These are phyloP conservation scores for Sarcophaga variegata DNA, from an alignment of 2,888 invertebrate species.

Conservation along the genomic window DNA sequence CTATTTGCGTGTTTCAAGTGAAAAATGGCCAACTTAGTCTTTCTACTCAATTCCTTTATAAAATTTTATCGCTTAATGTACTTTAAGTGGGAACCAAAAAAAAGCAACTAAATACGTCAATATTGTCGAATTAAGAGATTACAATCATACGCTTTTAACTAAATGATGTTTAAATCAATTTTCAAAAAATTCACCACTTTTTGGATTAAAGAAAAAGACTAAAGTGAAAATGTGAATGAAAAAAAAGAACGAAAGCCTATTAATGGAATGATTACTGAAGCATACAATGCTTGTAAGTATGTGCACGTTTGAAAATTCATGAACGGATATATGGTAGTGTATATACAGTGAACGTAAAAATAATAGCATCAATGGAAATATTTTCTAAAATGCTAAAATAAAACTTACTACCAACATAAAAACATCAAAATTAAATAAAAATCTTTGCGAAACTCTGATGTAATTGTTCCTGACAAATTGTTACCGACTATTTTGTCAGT, in stretches of 20 bases:
- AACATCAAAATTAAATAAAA: too few species aligned
- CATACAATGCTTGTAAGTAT: constrained; percentile 13
- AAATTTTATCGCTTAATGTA: neutral
- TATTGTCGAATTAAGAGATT: constrained; percentile 49
- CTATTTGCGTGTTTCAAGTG: neutral
- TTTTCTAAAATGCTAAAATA: too few species aligned
- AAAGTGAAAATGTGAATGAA: neutral
- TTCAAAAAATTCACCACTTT: constrained; percentile 46
- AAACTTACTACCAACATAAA: too few species aligned
- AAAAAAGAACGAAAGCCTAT: constrained; percentile 33
- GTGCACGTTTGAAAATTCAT: neutral
- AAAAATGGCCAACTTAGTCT: neutral
- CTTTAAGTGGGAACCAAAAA: neutral
- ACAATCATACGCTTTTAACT: constrained; percentile 53
- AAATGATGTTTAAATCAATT: constrained; percentile 56
- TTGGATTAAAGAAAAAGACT: constrained; percentile 36
- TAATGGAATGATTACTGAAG: constrained; percentile 39
- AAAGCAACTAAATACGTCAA: constrained; percentile 4
- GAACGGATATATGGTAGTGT: too few species aligned
- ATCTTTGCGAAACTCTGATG: too few species aligned
- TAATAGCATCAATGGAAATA: too few species aligned
- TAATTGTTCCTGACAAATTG: too few species aligned
- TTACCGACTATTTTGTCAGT: too few species aligned
- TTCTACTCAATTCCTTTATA: neutral
- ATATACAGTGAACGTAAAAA: too few species aligned